phyloP scores from a whole-genome alignment of 53 echinoderm and acorn worm species.

The Paracentrotus lividus region DNA sequence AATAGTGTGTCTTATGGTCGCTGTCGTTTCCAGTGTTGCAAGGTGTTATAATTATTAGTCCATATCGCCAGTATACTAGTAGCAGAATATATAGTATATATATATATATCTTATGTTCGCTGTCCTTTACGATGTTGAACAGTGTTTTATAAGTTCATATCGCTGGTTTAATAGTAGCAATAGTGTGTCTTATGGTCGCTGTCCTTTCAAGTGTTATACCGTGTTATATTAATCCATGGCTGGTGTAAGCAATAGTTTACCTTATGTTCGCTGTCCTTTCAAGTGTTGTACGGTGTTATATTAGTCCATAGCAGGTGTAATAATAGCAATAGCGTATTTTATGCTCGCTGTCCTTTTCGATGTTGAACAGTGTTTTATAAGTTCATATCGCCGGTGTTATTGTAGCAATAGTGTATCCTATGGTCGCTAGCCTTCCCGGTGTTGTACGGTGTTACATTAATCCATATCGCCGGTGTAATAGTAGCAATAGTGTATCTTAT shows the following conservation, averaged over 20 bases:
- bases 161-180: too few species aligned
- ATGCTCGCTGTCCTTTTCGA: not conserved
- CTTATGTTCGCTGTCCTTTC: slow-evolving; percentile 70
- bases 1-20: not conserved
- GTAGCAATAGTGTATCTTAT: slow-evolving; percentile 86
- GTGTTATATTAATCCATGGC: too few species aligned
- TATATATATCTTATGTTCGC: too few species aligned
- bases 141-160: too few species aligned
- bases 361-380: slow-evolving; percentile 18
- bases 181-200: not conserved
- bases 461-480: slow-evolving; percentile 77
- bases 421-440: not conserved
- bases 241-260: too few species aligned
- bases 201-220: not conserved
- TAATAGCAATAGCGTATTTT: slow-evolving; percentile 84
- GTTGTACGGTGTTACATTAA: slow-evolving; percentile 34
- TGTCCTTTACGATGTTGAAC: too few species aligned
- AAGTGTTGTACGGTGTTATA: slow-evolving; percentile 72
- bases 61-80: not conserved
- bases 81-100: too few species aligned
- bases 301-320: slow-evolving; percentile 46
- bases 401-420: slow-evolving; percentile 81
- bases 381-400: slow-evolving; percentile 68
- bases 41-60: not conserved
- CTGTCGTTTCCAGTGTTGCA: not conserved